Evolutionary conservation across 2,888 invertebrate genomes (phyloP).

Genomic region (Melanchra persicariae): DNA sequence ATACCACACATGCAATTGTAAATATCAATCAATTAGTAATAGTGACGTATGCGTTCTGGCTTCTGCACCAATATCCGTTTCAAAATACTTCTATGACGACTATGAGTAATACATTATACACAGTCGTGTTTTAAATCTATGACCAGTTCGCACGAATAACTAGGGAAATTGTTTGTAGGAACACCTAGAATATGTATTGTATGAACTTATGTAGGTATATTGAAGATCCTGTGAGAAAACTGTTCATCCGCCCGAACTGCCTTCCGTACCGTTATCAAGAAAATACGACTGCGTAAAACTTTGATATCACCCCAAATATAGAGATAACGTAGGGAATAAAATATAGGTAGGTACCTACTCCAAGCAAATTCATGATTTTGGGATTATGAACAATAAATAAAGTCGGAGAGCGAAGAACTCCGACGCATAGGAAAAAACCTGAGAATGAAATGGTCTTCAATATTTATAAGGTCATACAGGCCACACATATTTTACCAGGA

Average conservation of each 20-base stretch:
- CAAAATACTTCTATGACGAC: conserved; percentile 14
- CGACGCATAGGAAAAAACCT: conserved; percentile 14
- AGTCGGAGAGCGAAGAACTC: conserved; percentile 28
- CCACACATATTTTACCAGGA: conserved; percentile 39
- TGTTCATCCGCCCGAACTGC: conserved; percentile 25
- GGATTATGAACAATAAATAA: conserved; percentile 58
- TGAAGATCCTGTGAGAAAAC: conserved; percentile 24
- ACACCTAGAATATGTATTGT: conserved; percentile 24
- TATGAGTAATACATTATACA: conserved; percentile 38
- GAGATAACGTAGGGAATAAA: conserved; percentile 36
- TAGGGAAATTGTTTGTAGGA: conserved; percentile 1
- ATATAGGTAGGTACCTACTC: conserved; percentile 24
- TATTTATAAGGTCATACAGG: conserved; percentile 37
- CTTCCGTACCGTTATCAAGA: conserved; percentile 48
- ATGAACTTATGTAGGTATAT: background rate
- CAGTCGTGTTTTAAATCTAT: conserved; percentile 24
- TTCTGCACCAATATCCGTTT: conserved; percentile 40
- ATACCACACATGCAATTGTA: conserved; percentile 40
- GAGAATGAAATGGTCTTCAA: conserved; percentile 37
- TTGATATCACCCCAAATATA: conserved; percentile 50
- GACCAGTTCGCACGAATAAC: conserved; percentile 14
- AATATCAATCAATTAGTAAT: conserved; percentile 40
- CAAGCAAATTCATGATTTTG: conserved; percentile 49
- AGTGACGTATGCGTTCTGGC: conserved; percentile 28
- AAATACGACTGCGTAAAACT: conserved; percentile 54